phyloP scores from a whole-genome alignment of 1,140 invertebrate genomes.

The Doryteuthis pealeii region DNA sequence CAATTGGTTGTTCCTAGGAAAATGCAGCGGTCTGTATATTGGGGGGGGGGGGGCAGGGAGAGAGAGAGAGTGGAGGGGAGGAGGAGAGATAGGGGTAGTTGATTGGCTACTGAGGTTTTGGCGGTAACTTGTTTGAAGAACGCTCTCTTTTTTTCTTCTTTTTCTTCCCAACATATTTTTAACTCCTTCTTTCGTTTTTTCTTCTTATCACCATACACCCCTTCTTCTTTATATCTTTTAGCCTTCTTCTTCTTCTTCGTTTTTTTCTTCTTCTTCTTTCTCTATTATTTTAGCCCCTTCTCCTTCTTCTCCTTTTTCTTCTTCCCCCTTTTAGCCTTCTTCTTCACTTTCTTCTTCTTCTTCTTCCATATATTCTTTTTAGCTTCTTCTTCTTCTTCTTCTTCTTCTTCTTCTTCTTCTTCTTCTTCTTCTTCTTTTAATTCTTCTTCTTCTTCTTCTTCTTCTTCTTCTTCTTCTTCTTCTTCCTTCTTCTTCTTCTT shows the following conservation, averaged over 20 bases:
- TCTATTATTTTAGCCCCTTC: background rate
- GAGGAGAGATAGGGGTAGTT: too few species aligned
- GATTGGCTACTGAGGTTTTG: too few species aligned
- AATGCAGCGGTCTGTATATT: slow-evolving; percentile 6
- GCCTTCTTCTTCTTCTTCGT: slow-evolving; percentile 18
- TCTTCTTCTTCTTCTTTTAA: rapidly evolving
- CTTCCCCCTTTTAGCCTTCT: slow-evolving; percentile 6
- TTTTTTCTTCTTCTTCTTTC: slow-evolving; percentile 12
- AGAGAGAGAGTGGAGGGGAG: too few species aligned
- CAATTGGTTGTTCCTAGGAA: slow-evolving; percentile 25
- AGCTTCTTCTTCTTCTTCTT: background rate
- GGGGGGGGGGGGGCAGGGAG: too few species aligned
- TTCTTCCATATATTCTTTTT: background rate
- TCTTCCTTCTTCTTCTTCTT: background rate
- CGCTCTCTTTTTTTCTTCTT: too few species aligned
- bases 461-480: background rate
- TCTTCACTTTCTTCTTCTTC: slow-evolving; percentile 8
- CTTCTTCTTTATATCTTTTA: too few species aligned
- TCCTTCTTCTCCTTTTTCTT: background rate
- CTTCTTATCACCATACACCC: too few species aligned
- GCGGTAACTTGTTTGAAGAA: too few species aligned
- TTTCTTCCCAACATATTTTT: too few species aligned
- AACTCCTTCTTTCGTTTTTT: too few species aligned
- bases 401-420: background rate
- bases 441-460: background rate